phyloP scores from a whole-genome alignment of 2,113 vertebrate species.

The Pelecanoides urinatrix region DNA sequence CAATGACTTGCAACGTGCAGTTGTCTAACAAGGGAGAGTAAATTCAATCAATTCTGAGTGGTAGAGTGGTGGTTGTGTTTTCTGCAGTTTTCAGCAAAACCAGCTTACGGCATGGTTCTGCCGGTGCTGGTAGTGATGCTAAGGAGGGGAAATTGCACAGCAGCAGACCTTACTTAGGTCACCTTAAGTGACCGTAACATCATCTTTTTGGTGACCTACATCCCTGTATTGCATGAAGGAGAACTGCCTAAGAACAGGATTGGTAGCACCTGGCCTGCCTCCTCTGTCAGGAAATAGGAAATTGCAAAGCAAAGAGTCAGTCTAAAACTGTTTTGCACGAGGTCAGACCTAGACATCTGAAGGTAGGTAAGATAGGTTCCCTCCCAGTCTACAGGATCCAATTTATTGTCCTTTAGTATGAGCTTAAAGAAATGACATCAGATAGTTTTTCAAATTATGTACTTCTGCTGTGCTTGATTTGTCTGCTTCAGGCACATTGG shows the following conservation, averaged over 20 bases:
- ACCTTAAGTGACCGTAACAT: rapidly evolving
- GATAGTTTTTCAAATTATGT: not conserved
- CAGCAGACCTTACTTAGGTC: not conserved
- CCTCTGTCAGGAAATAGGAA: not conserved
- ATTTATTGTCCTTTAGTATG: not conserved
- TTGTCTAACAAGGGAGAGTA: not conserved
- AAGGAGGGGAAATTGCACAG: not conserved
- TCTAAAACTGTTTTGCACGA: not conserved
- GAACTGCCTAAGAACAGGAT: not conserved
- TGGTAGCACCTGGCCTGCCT: not conserved
- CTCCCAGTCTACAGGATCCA: not conserved
- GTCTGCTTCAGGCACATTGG: rapidly evolving
- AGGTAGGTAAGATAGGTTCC: not conserved
- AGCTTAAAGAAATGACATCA: not conserved
- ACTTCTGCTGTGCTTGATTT: not conserved
- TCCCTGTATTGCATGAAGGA: not conserved
- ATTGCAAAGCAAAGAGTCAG: not conserved
- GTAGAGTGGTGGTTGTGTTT: not conserved
- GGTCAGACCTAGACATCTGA: not conserved
- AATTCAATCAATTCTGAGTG: not conserved
- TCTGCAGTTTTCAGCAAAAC: not conserved
- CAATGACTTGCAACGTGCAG: not conserved
- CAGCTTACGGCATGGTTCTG: not conserved
- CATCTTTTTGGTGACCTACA: not conserved
- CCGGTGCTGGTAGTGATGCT: not conserved